phyloP scores from a whole-genome alignment of 1,140 invertebrate genomes.

The Oncopeltus fasciatus region DNA sequence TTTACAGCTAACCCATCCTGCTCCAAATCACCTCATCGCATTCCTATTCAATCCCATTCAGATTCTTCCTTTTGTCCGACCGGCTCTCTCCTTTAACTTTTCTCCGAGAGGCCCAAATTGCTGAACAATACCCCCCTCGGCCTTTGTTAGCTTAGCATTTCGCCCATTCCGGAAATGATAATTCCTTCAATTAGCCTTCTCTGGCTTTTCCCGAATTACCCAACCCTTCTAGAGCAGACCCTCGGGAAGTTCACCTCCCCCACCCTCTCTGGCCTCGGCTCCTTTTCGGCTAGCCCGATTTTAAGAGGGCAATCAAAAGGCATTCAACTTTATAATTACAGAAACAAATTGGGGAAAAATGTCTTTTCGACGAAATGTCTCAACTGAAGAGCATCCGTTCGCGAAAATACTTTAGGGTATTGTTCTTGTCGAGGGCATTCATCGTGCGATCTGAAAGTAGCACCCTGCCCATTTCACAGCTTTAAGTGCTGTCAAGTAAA shows the following conservation, averaged over 20 bases:
- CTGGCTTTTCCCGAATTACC: background rate
- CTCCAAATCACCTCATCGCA: background rate
- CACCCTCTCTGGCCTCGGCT: background rate
- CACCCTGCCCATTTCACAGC: too few relatives aligned
- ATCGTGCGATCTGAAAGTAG: too few relatives aligned
- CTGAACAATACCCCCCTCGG: background rate
- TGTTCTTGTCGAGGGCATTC: too few relatives aligned
- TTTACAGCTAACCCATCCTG: too few relatives aligned
- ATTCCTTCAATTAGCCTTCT: constrained; percentile 4
- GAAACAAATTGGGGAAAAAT: background rate
- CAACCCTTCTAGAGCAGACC: too few relatives aligned
- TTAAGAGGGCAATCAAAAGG: background rate
- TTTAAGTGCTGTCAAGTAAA: too few relatives aligned
- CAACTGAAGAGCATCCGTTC: too few relatives aligned
- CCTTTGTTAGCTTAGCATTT: background rate
- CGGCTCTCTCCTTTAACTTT: background rate
- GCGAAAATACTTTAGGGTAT: too few relatives aligned
- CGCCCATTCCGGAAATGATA: constrained; percentile 3
- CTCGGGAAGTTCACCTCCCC: background rate
- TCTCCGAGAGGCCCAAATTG: background rate
- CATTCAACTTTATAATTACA: background rate
- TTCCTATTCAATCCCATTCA: background rate
- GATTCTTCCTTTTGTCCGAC: background rate
- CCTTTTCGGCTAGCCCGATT: background rate
- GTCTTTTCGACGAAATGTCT: too few relatives aligned